These are phyloP conservation scores for Suillia variegata DNA, from an alignment of 2,888 invertebrate genomes.

Conservation along the genomic window DNA sequence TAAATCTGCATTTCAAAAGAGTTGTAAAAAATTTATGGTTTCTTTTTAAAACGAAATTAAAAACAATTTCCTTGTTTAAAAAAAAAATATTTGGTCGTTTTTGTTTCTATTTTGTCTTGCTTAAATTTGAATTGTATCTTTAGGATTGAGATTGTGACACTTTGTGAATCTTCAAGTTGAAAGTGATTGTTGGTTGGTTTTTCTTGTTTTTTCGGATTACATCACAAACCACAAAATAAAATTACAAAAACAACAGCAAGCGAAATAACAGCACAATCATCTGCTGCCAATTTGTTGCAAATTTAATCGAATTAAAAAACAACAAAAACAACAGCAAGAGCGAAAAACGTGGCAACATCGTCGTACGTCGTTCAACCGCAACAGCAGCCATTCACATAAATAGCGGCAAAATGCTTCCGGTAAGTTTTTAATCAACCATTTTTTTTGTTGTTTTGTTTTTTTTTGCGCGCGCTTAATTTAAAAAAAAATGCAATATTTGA, in stretches of 20 bases:
- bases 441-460: constrained; percentile 17
- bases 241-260: constrained; percentile 25
- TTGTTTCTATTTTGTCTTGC: too few species aligned
- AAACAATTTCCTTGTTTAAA: too few species aligned
- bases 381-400: constrained; percentile 29
- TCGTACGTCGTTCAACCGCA: constrained; percentile 18
- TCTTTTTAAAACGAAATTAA: too few species aligned
- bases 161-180: constrained; percentile 1
- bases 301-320: constrained; percentile 25
- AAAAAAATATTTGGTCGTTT: too few species aligned
- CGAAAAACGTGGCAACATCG: constrained; percentile 26
- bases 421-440: constrained; percentile 48
- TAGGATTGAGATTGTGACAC: neutral
- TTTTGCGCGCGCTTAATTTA: constrained; percentile 4
- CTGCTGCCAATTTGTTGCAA: constrained; percentile 7
- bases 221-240: constrained; percentile 19
- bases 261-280: constrained; percentile 16
- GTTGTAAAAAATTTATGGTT: too few species aligned
- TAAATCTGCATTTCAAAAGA: too few species aligned
- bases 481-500: neutral
- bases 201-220: constrained; percentile 5
- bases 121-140: neutral
- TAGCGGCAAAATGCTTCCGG: constrained; percentile 54
- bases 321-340: constrained; percentile 32
- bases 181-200: neutral